Base-by-base conservation (phyloP, 1,140 invertebrate species). In the Archegozetes longisetosus region DNA sequence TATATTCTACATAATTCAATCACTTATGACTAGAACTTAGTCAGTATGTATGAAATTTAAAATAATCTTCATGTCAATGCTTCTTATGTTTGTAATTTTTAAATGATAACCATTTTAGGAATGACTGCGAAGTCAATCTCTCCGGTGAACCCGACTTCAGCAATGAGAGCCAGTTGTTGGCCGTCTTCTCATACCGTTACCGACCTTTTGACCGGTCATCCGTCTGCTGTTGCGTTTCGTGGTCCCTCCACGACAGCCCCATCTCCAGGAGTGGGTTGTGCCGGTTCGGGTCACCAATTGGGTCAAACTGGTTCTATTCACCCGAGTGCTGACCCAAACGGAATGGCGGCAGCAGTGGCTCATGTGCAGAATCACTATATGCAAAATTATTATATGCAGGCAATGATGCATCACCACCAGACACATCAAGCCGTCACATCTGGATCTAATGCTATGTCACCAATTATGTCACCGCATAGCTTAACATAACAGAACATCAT, bases 121-220 rank as follows among this genome's bases (percentile, higher is more conserved):
- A n/a, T n/a, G n/a, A n/a, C n/a, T n/a, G n/a, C n/a, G n/a, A n/a
- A n/a, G n/a, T n/a, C n/a, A n/a, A n/a, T n/a, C n/a, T n/a, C n/a
- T n/a, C 13, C 46, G 46, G 13, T 13, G 13, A 47, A 13, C n/a
- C n/a, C 50, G 25, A 12, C 23, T 14, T 20, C 28, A 14, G 20
- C 58, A 24, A 6, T 60, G 1, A 51, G 58, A 29, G 26, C 63
- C 24, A 48, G 56, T 20, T 13, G 58, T 27, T 79, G 75, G 78
- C 78, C 77, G 28, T 78, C 73, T 66, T 77, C 82, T 20, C 83
- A 85, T 68, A 78, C 82, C 1, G 82, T 85, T 3, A 78, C 79
- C 57, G 82, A 85, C 66, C 83, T 85, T 64, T 72, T 85, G 25
- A 40, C 49, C 57, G 1, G 2, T 55, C n/a, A n/a, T n/a, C n/a